Conservation (phyloP, 2,113 vertebrate species). For the Perca fluviatilis region DNA sequence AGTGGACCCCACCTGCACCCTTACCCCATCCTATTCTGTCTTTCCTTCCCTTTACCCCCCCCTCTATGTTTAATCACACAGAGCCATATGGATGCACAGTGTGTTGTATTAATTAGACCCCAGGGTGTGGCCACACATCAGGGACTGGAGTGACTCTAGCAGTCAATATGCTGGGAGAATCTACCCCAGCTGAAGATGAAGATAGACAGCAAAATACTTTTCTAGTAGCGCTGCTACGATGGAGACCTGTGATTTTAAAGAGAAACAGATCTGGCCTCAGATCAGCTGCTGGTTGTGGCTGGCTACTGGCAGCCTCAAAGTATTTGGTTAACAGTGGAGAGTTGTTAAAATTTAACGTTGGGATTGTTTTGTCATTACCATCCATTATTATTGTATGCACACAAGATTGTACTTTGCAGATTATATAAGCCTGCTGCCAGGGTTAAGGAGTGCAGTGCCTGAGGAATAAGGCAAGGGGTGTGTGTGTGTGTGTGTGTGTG, state of each 20-base stretch:
- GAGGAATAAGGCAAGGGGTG: slow-evolving; percentile 36
- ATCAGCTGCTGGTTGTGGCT: background rate
- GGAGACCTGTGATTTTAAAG: slow-evolving; percentile 5
- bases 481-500: background rate
- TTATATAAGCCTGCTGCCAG: slow-evolving; percentile 52
- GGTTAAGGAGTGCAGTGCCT: slow-evolving; percentile 49
- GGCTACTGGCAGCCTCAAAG: slow-evolving; percentile 1
- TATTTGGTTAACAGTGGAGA: background rate
- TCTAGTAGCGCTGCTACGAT: background rate
- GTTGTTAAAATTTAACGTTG: background rate
- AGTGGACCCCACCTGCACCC: slow-evolving; percentile 9
- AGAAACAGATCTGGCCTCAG: slow-evolving; percentile 19
- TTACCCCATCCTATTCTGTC: background rate
- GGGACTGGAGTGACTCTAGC: slow-evolving; percentile 53
- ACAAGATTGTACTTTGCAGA: slow-evolving; percentile 23
- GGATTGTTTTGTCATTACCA: slow-evolving; percentile 1
- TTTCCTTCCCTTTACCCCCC: slow-evolving; percentile 26
- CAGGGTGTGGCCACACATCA: slow-evolving; percentile 60
- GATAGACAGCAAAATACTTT: background rate
- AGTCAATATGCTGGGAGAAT: slow-evolving; percentile 62
- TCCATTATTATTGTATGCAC: background rate
- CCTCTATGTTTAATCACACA: slow-evolving; percentile 69
- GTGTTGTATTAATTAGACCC: slow-evolving; percentile 81
- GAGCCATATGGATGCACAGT: slow-evolving; percentile 80
- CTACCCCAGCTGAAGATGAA: slow-evolving; percentile 29